Evolutionary conservation across 2,113 vertebrate genomes (phyloP).

Genomic region (Xiphophorus couchianus): DNA sequence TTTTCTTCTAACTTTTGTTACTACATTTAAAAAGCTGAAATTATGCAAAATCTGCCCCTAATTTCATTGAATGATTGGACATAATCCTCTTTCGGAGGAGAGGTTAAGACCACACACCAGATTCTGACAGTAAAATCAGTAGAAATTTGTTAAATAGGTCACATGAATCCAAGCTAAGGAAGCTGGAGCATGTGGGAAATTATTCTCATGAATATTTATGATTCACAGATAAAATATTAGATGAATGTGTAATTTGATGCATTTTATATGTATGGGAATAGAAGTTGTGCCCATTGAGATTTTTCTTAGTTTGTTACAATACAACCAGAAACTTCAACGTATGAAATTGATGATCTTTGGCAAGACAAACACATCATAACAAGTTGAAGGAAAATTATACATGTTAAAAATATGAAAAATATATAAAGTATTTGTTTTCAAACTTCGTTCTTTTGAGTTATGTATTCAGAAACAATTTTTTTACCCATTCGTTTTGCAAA

Average conservation of each 20-base stretch:
- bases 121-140: slow-evolving; percentile 39
- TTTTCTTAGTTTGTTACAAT: neutral
- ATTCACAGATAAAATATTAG: slow-evolving; percentile 26
- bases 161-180: slow-evolving; percentile 24
- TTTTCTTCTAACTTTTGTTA: neutral
- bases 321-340: neutral
- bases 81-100: slow-evolving; percentile 66
- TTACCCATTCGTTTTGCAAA: too few species aligned
- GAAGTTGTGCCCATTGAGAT: neutral
- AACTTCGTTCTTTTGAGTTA: too few species aligned
- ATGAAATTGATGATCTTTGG: too few species aligned
- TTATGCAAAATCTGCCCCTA: slow-evolving; percentile 75
- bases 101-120: slow-evolving; percentile 50
- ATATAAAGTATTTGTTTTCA: too few species aligned
- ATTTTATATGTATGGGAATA: neutral
- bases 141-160: slow-evolving; percentile 32
- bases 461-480: too few species aligned
- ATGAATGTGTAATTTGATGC: slow-evolving; percentile 45
- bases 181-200: slow-evolving; percentile 16
- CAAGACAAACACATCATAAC: too few species aligned
- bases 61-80: slow-evolving; percentile 75
- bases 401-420: too few species aligned
- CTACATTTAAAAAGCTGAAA: slow-evolving; percentile 54
- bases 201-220: slow-evolving; percentile 37
- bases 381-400: too few species aligned